Percentiles rank a stretch among this genome's conserved stretches.
Conservation (phyloP, 2,113 vertebrate genomes). For the Calyptomena viridis region DNA sequence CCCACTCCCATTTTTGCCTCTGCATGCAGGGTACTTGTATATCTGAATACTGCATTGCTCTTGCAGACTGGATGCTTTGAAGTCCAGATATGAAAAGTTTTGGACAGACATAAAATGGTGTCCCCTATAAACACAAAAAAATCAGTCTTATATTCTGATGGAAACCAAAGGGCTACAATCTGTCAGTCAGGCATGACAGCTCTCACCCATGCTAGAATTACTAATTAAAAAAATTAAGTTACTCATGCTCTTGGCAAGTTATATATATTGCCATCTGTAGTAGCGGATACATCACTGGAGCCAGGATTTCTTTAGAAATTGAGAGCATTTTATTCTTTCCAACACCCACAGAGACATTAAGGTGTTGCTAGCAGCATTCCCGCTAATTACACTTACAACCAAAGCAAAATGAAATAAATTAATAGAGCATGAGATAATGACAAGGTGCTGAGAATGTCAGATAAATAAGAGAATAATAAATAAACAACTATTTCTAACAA, state of each 20-base stretch:
- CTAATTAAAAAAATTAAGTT: not conserved
- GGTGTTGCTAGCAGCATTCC: not conserved
- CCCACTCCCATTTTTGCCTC: not conserved
- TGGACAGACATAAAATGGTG: not conserved
- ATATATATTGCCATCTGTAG: not conserved
- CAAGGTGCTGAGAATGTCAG: not conserved
- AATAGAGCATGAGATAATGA: not conserved
- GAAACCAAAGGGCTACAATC: not conserved
- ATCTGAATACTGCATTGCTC: not conserved
- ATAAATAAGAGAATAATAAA: not conserved
- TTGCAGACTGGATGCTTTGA: not conserved
- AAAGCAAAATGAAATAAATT: constrained; percentile 9
- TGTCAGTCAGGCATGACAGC: not conserved
- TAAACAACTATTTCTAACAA: not conserved
- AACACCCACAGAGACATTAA: not conserved
- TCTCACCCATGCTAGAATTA: not conserved
- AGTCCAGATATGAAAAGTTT: not conserved
- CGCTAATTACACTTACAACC: not conserved
- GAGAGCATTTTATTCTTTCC: not conserved
- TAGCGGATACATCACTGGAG: not conserved
- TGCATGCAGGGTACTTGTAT: not conserved
- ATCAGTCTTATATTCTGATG: not conserved
- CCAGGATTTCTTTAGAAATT: not conserved
- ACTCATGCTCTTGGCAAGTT: not conserved
- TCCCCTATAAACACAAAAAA: not conserved